Percentiles rank a stretch among this genome's conserved stretches.
These are phyloP conservation scores for Helarctos malayanus DNA, from an alignment of 2,797 vertebrate genomes.

Conservation along the genomic window DNA sequence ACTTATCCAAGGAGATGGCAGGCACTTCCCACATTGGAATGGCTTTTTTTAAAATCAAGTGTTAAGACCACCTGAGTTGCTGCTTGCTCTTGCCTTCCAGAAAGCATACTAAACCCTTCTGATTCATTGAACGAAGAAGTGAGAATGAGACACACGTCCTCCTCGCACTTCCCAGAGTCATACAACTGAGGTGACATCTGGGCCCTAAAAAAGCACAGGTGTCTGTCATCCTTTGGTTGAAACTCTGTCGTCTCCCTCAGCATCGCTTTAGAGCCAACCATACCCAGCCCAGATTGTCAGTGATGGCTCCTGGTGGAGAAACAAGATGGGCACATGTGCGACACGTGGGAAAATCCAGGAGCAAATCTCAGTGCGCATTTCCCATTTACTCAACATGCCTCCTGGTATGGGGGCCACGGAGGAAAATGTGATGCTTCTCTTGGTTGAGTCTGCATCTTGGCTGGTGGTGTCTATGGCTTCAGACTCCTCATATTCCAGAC, in stretches of 20 bases:
- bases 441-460: background rate
- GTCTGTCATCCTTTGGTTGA: background rate
- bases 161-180: background rate
- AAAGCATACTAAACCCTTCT: background rate
- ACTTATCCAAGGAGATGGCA: background rate
- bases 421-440: background rate
- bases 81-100: background rate
- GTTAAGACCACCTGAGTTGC: background rate
- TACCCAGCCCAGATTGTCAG: background rate
- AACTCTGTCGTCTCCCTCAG: background rate
- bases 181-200: background rate
- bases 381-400: background rate
- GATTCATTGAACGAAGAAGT: background rate
- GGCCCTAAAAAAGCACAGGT: background rate
- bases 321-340: rapidly evolving
- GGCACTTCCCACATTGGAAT: background rate
- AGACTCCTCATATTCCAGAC: background rate
- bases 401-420: too few relatives aligned
- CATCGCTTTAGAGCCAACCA: background rate
- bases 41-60: background rate
- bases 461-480: background rate
- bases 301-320: background rate
- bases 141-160: background rate
- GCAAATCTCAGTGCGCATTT: background rate
- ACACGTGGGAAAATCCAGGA: background rate